Conservation (phyloP, 2,888 invertebrate species). For the Meiosimyza platycephala region DNA sequence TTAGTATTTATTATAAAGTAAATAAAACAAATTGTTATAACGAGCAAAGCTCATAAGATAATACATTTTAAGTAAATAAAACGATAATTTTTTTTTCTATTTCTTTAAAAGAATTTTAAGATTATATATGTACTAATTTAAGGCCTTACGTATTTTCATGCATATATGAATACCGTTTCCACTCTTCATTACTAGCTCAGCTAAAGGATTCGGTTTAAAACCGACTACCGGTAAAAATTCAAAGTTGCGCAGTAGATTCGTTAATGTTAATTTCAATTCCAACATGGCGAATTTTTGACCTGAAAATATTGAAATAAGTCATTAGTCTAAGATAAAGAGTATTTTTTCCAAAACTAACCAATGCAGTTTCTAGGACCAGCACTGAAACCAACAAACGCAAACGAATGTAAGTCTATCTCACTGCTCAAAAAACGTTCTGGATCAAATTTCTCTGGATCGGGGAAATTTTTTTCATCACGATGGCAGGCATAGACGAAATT, state of each 20-base stretch:
- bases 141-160: conserved; percentile 50
- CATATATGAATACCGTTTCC: conserved; percentile 62
- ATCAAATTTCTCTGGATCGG: conserved; percentile 66
- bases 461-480: conserved; percentile 67
- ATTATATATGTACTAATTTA: not conserved
- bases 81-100: not conserved
- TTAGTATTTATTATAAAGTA: too few relatives aligned
- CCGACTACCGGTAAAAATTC: conserved; percentile 59
- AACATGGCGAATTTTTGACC: conserved; percentile 67
- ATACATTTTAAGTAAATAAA: too few relatives aligned
- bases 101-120: not conserved
- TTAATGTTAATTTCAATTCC: conserved; percentile 61
- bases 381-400: conserved; percentile 62
- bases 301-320: conserved; percentile 36
- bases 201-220: conserved; percentile 54
- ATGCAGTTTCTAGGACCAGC: conserved; percentile 65
- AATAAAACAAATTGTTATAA: too few relatives aligned
- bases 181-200: conserved; percentile 63
- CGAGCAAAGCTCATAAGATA: too few relatives aligned
- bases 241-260: conserved; percentile 59
- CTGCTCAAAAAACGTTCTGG: conserved; percentile 61
- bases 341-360: conserved; percentile 46
- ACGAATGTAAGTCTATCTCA: conserved; percentile 59
- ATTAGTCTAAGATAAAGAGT: not conserved
- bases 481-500: conserved; percentile 68